Evolutionary conservation across 2,113 vertebrate genomes (phyloP), one percentile per base, ranked within the genome.

Genomic region (Sitta europaea): DNA sequence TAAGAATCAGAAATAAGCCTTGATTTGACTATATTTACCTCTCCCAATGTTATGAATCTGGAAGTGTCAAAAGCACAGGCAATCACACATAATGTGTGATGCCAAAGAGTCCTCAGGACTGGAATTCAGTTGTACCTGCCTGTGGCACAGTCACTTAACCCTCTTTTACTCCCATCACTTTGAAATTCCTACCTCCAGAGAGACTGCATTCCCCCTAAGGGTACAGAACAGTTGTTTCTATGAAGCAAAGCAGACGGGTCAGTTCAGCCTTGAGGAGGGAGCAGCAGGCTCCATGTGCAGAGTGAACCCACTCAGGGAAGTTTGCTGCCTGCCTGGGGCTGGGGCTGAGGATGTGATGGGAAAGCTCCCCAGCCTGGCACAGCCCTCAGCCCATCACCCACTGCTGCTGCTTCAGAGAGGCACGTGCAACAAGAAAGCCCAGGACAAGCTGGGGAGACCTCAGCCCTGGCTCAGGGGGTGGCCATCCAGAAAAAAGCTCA

Each of bases 321-420:
- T 10, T 9, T 36, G 17, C 35, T 65, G 58, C 35, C 55, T 48
- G 17, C 21, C 57, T 33, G 31, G 27, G 29, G 40, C 48, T 33
- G 0, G 1, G 29, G 42, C 20, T 33, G 12, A 23, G 22, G 50
- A 27, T 10, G 58, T 19, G 66, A 25, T 8, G 25, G n/a, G 57
- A 14, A 31, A 21, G 18, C 4, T 79, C 5, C 58, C 50, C 42
- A 55, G 57, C 11, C 50, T 48, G 57, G 31, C 42, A 14, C 4
- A 0, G 42, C 57, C 40, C 48, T 40, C 0, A 0, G 42, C 14
- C 8, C 27, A 22, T 17, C 2, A 1, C 18, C 48, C 20, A 4
- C 7, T 3, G 5, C 0, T 31, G 57, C 17, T 29, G 7, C 17
- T 40, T 25, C 48, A 47, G 24, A 29, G 2, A 15, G 1, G 28